Evolutionary conservation across 2,113 vertebrate species (phyloP).

Genomic region (Sinosuthora webbiana): DNA sequence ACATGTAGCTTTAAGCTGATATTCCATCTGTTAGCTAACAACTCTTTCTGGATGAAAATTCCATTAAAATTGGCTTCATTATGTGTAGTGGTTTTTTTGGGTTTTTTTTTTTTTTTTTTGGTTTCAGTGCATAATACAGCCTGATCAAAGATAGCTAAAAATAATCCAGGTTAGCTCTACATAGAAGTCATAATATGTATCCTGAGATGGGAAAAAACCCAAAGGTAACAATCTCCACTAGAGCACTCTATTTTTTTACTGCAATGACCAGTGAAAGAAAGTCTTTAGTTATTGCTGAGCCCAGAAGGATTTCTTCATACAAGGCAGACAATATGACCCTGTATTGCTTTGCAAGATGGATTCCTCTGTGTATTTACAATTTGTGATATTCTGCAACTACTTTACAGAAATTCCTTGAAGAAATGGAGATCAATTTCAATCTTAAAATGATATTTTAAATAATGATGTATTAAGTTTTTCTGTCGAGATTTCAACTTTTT

Average conservation of each 20-base stretch:
- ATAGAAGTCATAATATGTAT: background rate
- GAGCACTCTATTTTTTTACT: background rate
- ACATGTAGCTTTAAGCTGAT: background rate
- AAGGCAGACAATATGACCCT: background rate
- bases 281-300: background rate
- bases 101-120: background rate
- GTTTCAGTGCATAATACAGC: background rate
- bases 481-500: background rate
- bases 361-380: background rate
- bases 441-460: background rate
- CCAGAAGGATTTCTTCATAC: background rate
- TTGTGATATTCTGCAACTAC: background rate
- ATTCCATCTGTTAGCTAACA: background rate
- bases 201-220: background rate
- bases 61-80: background rate
- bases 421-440: background rate
- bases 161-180: background rate
- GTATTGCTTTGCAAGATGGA: background rate
- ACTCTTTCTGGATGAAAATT: background rate
- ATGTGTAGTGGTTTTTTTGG: background rate
- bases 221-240: background rate
- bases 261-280: background rate
- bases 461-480: background rate
- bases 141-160: constrained; percentile 1
- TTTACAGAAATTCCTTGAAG: background rate